These are phyloP conservation scores for Apeira syringaria DNA, from an alignment of 2,888 invertebrate genomes.

Conservation along the genomic window DNA sequence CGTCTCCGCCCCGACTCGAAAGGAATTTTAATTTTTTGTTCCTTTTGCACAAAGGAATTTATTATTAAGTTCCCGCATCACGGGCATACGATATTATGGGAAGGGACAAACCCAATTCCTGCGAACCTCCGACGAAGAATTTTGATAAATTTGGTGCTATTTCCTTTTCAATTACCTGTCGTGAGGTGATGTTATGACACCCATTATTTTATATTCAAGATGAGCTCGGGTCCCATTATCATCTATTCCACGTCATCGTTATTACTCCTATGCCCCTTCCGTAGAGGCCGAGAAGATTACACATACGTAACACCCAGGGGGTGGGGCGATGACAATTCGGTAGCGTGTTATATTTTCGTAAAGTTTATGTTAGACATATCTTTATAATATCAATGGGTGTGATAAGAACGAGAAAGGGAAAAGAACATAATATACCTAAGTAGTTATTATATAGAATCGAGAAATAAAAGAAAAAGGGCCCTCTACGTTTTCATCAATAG, in stretches of 20 bases:
- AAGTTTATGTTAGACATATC: no score
- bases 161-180: slow-evolving; percentile 54
- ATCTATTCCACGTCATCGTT: slow-evolving; percentile 29
- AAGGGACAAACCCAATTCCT: slow-evolving; percentile 53
- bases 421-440: no score
- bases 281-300: slow-evolving; percentile 16
- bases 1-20: slow-evolving; percentile 60
- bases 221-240: slow-evolving; percentile 31
- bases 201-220: slow-evolving; percentile 35
- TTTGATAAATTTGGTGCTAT: slow-evolving; percentile 54
- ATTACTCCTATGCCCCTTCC: slow-evolving; percentile 16
- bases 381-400: no score
- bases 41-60: slow-evolving; percentile 73
- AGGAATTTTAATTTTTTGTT: slow-evolving; percentile 76
- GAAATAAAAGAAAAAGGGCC: no score
- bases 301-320: slow-evolving; percentile 14
- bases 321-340: slow-evolving; percentile 6
- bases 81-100: slow-evolving; percentile 63
- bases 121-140: slow-evolving; percentile 57
- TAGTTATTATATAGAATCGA: no score
- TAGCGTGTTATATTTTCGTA: no score
- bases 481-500: no score
- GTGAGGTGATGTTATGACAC: slow-evolving; percentile 39
- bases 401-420: no score
- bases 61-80: slow-evolving; percentile 69